phyloP scores from a whole-genome alignment of 2,888 invertebrate genomes.

The Ochropleura plecta region DNA sequence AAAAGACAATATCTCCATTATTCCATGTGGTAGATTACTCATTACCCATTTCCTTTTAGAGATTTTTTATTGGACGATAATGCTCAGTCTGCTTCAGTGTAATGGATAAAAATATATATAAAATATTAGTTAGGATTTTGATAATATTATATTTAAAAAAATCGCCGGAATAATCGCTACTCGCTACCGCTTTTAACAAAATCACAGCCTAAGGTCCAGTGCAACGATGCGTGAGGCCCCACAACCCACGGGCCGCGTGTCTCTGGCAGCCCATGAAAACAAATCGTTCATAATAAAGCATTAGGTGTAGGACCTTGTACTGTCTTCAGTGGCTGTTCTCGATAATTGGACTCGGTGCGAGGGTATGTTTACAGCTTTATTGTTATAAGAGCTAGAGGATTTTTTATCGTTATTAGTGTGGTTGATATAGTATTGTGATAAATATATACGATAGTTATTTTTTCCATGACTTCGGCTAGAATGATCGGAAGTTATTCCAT shows the following conservation, averaged over 20 bases:
- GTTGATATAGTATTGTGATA: neutral
- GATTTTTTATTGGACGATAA: no score
- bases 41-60: no score
- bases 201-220: constrained; percentile 71
- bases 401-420: constrained; percentile 25
- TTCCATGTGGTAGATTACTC: no score
- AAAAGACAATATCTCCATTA: no score
- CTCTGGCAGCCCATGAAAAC: constrained; percentile 85
- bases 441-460: neutral
- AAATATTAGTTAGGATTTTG: no score
- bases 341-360: constrained; percentile 40
- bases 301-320: constrained; percentile 67
- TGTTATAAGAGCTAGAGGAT: constrained; percentile 21
- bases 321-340: constrained; percentile 65
- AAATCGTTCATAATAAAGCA: constrained; percentile 83
- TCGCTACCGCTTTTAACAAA: constrained; percentile 63
- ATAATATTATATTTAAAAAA: neutral
- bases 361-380: constrained; percentile 38
- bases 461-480: no score
- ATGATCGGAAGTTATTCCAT: no score
- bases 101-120: no score
- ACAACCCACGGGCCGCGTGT: constrained; percentile 81
- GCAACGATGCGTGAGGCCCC: constrained; percentile 84
- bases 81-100: no score
- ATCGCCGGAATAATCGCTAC: constrained; percentile 53